Evolutionary conservation across 2,113 vertebrate genomes (phyloP), one percentile per base, ranked within the genome.

Genomic region (Tylochromis polylepis): DNA sequence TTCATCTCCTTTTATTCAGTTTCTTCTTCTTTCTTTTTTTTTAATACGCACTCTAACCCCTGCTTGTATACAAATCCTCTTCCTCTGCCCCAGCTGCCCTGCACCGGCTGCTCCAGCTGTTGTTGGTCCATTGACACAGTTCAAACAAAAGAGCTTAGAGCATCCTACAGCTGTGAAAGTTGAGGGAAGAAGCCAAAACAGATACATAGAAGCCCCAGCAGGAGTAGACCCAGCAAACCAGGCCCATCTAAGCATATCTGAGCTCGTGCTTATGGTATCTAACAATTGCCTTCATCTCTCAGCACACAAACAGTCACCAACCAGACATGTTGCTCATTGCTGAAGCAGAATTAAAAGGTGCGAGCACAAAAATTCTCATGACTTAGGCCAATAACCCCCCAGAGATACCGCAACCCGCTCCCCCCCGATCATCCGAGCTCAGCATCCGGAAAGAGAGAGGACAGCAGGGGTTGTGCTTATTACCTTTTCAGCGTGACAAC

Each of bases 61-160:
- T 65, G 83, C 89, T 92, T 79, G 85, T 81, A 84, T 89, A 92
- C 90, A 93, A 93, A 94, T 91, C 91, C 92, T 87, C 91, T 90
- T 91, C 92, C 89, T 90, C 87, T 87, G 46, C 86, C 77, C 88
- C 93, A 92, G 93, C 92, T 94, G 94, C 91, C 91, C 86, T n/a
- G 87, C 83, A 67, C 87, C 41, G 70, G 92, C 90, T 89, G 90
- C 92, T 93, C 93, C 95, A 95, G 95, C 94, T 95, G 95, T 87
- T 93, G 91, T 83, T 88, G 88, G 93, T 92, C 93, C 88, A 93
- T 94, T 88, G 94, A 94, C 91, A 92, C 90, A 87, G 89, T 94
- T 95, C 88, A 93, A 92, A 95, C 92, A 93, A 95, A 93, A 89
- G 88, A 82, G 89, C 86, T 94, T 91, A 91, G 89, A 92, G 91